Base-by-base conservation (phyloP, 2,113 vertebrate species). In the Nycticebus coucang region DNA sequence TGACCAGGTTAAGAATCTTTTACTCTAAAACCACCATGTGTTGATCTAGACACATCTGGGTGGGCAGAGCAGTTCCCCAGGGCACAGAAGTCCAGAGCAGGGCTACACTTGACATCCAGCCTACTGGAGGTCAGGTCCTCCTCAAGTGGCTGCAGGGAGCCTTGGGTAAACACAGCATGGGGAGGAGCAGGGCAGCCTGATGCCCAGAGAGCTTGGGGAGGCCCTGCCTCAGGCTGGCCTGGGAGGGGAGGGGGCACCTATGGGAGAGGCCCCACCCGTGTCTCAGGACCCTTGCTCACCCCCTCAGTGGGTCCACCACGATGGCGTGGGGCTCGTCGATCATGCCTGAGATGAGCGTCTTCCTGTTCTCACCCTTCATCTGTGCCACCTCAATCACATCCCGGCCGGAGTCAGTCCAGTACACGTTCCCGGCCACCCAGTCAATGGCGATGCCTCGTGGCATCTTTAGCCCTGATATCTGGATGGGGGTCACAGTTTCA, bases 371-470 rank as follows among this genome's bases (percentile, higher is more conserved):
- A 33, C 99, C 99, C 2, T 99, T 99, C 98, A 99, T 99, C 95
- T 99, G 99, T 0, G 99, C 99, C 97, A 99, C 99, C 97, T 99
- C 99, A 0, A 99, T 99, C 12, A 99, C 99, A 0, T 99, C 99
- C 1, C 99, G 98, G 74, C 99, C 99, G 0, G 99, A 99, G 98
- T 99, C 99, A 0, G 99, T 99, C 99, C 99, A 99, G 98, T 99
- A 99, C 89, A 99, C 98, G 95, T 99, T 99, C 55, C 99, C 99
- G 0, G 99, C 99, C 53, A 99, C 99, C 99, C 99, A 99, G 98
- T 99, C 99, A 0, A 99, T 98, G 10, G 99, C 99, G 0, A 99
- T 99, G 9, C 99, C 99, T 64, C 99, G 98, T 0, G 99, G 99
- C 98, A 99, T 99, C 98, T 99, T 99, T 96, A 99, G 98, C 86